Percentiles rank a stretch among this genome's conserved stretches.
These are phyloP conservation scores for Colletes gigas DNA, from an alignment of 1,140 invertebrate species.

Conservation along the genomic window DNA sequence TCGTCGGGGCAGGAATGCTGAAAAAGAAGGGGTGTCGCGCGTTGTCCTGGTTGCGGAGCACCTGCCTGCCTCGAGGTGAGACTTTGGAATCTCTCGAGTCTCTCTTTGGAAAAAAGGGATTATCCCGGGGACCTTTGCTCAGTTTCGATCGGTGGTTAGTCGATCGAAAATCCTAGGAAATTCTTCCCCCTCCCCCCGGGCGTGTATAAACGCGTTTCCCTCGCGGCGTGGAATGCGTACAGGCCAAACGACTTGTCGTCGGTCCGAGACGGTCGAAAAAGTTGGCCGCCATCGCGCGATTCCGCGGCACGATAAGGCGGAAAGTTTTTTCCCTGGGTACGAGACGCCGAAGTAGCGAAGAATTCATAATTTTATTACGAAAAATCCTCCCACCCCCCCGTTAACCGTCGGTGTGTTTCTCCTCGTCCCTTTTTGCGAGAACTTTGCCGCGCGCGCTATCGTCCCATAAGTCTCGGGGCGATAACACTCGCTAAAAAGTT, in stretches of 20 bases:
- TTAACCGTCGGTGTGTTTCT: no score
- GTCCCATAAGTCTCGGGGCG: conserved; percentile 4
- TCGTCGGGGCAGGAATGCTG: conserved; percentile 10
- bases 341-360: conserved; percentile 1
- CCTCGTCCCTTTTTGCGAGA: neutral
- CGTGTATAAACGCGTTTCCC: neutral
- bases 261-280: conserved; percentile 10
- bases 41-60: conserved; percentile 34
- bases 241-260: neutral
- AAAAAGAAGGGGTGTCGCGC: conserved; percentile 19
- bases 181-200: no score
- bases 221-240: neutral
- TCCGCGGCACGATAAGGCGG: conserved; percentile 1
- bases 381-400: conserved; percentile 8
- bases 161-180: conserved; percentile 10
- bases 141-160: conserved; percentile 47
- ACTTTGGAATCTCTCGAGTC: conserved; percentile 16
- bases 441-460: conserved; percentile 25
- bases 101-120: conserved; percentile 43
- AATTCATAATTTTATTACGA: conserved; percentile 47
- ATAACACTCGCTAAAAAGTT: conserved; percentile 24
- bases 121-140: conserved; percentile 42
- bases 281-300: conserved; percentile 37
- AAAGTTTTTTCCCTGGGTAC: neutral
- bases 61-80: conserved; percentile 65